Percentiles rank a stretch among this genome's conserved stretches.
Conservation (phyloP, 2,113 vertebrate genomes). For the Barbus barbus region DNA sequence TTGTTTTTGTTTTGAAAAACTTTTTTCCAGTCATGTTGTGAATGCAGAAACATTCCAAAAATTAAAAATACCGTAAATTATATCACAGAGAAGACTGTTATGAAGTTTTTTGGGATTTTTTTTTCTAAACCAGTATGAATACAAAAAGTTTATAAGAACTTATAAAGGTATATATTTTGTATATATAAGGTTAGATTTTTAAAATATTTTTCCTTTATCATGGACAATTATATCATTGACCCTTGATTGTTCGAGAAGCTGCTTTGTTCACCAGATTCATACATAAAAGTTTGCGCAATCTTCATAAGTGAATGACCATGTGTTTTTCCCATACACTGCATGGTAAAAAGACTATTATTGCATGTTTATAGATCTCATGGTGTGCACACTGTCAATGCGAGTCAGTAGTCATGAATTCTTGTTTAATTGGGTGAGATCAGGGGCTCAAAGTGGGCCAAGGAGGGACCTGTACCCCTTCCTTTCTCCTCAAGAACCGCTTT, state of each 20-base stretch:
- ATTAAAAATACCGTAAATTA: background rate
- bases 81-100: background rate
- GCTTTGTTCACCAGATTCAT: background rate
- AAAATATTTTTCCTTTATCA: background rate
- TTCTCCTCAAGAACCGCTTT: slow-evolving; percentile 78
- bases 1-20: too few species aligned
- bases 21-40: background rate
- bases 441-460: slow-evolving; percentile 72
- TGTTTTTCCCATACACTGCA: background rate
- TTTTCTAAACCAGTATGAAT: too few species aligned
- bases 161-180: background rate
- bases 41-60: background rate
- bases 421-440: slow-evolving; percentile 81
- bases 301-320: background rate
- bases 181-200: background rate
- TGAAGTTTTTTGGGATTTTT: too few species aligned
- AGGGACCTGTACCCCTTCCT: slow-evolving; percentile 72
- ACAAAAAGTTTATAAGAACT: background rate
- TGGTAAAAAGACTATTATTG: background rate
- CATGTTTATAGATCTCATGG: slow-evolving; percentile 25
- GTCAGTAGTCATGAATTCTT: slow-evolving; percentile 74
- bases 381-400: slow-evolving; percentile 51
- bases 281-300: background rate
- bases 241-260: background rate
- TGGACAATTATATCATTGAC: background rate